Percentiles rank a stretch among this genome's conserved stretches.
Conservation (phyloP, 2,888 invertebrate species). For the Crematogaster levior region DNA sequence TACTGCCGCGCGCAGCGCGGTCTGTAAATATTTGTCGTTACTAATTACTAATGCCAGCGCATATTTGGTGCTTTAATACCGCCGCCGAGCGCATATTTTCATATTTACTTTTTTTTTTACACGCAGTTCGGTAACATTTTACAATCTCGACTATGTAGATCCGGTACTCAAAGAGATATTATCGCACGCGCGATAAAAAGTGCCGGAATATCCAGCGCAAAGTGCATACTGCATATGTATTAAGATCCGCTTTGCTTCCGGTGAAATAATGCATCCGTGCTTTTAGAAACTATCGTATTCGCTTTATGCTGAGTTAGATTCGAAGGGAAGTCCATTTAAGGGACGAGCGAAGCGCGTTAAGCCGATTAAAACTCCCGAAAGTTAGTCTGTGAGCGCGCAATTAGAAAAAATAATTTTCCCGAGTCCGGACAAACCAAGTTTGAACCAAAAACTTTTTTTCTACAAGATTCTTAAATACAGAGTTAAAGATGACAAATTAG, state of each 20-base stretch:
- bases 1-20: neutral
- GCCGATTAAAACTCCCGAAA: constrained; percentile 27
- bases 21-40: constrained; percentile 24
- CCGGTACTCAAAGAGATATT: constrained; percentile 36
- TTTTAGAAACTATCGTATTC: constrained; percentile 48
- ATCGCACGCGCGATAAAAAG: constrained; percentile 28
- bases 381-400: constrained; percentile 4
- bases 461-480: neutral
- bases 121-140: neutral
- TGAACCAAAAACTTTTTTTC: neutral
- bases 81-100: constrained; percentile 10
- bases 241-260: constrained; percentile 45
- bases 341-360: constrained; percentile 22
- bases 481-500: neutral
- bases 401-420: constrained; percentile 4
- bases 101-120: neutral
- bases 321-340: constrained; percentile 30
- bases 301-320: constrained; percentile 41
- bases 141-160: constrained; percentile 6
- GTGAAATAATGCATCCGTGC: constrained; percentile 40
- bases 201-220: constrained; percentile 5
- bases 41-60: constrained; percentile 1
- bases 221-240: constrained; percentile 43
- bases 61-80: constrained; percentile 37
- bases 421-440: neutral